phyloP scores from a whole-genome alignment of 2,888 invertebrate genomes.

The Aspidiotus destructor region DNA sequence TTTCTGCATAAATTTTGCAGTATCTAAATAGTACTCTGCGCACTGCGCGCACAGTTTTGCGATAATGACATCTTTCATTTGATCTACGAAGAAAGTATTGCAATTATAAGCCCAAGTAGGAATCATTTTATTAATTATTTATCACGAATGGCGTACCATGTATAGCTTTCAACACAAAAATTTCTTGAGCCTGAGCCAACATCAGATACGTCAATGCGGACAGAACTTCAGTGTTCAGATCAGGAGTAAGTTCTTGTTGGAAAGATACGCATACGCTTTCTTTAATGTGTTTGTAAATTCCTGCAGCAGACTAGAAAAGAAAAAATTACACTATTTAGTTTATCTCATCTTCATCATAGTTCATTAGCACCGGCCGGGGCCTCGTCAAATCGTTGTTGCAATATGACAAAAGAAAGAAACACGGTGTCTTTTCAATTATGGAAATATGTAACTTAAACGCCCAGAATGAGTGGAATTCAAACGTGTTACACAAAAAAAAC shows the following conservation, averaged over 20 bases:
- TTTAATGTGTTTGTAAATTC: constrained; percentile 79
- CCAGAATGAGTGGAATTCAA: too few relatives aligned
- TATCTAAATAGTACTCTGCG: constrained; percentile 89
- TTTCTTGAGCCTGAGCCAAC: constrained; percentile 97
- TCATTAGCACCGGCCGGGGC: too few relatives aligned
- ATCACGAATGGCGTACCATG: constrained; percentile 47
- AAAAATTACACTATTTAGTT: background rate
- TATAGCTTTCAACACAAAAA: constrained; percentile 89
- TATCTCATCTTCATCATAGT: too few relatives aligned
- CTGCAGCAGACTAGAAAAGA: constrained; percentile 65
- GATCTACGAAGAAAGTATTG: constrained; percentile 50
- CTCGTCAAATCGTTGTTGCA: too few relatives aligned
- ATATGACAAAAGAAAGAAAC: too few relatives aligned
- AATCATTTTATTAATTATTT: too few relatives aligned
- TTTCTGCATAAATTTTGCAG: constrained; percentile 73
- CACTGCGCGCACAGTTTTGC: constrained; percentile 86
- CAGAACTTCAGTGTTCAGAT: constrained; percentile 85
- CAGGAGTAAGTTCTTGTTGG: constrained; percentile 91
- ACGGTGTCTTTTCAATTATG: too few relatives aligned
- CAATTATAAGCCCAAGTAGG: background rate
- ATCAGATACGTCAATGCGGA: constrained; percentile 76
- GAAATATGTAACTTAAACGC: too few relatives aligned
- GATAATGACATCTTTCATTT: constrained; percentile 87
- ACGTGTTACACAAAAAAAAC: too few relatives aligned
- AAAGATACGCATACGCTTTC: constrained; percentile 67